These are phyloP conservation scores for Nyctibius bracteatus DNA, from an alignment of 2,113 vertebrate genomes.

Conservation along the genomic window DNA sequence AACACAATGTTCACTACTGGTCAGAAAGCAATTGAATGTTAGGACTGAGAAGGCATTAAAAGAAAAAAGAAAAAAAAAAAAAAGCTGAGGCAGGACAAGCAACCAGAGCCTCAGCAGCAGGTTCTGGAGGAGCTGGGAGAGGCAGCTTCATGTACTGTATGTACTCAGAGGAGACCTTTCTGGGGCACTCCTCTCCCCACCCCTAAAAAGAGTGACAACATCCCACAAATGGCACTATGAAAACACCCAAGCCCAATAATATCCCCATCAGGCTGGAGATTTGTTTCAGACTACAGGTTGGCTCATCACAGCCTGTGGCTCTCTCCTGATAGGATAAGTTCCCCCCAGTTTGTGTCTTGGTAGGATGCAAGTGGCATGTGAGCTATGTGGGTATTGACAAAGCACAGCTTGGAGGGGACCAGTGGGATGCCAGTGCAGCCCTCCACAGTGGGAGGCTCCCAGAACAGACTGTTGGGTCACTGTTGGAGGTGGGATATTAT, in stretches of 20 bases:
- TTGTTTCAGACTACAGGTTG: background rate
- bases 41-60: background rate
- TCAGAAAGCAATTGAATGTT: background rate
- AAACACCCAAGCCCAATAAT: background rate
- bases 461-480: background rate
- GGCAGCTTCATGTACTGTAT: background rate
- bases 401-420: background rate
- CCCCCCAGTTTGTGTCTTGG: background rate
- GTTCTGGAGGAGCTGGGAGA: background rate
- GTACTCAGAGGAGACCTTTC: background rate
- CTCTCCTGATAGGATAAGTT: background rate
- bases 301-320: background rate
- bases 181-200: background rate
- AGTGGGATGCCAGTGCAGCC: background rate
- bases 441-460: background rate
- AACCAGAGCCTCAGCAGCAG: background rate
- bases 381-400: background rate
- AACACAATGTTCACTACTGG: rapidly evolving
- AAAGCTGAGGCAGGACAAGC: background rate
- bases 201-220: background rate
- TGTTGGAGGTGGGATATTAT: background rate
- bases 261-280: background rate
- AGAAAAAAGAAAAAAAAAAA: too few species aligned
- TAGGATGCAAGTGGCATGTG: rapidly evolving
- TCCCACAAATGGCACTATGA: background rate